Base-by-base conservation (phyloP, 2,888 invertebrate genomes). In the Napeogenes sylphis region DNA sequence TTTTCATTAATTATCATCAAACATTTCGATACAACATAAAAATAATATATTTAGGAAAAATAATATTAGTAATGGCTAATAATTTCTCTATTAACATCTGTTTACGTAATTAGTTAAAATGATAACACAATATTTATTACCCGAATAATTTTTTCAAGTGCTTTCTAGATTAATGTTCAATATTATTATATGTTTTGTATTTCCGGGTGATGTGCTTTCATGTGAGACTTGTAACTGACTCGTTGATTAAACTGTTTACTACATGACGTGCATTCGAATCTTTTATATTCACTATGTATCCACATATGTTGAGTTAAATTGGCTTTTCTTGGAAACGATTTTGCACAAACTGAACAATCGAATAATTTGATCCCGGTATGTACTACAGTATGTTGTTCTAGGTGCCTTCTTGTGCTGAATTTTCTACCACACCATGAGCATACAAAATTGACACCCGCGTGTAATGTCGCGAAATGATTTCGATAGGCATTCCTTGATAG, bases 161-260 rank as follows among this genome's bases (percentile, higher is more conserved):
- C 21, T 21, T 21, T 12, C 3, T 42, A 42, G 30, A 30, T 51
- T 30, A 45, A 33, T 54, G 32, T 42, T 21, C 57, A 42, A 35
- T 33, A n/a, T 47, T 57, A 65, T 62, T 61, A 67, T 72, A 68
- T 71, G 61, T 72, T 73, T 59, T 70, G 66, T 60, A 66, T 67
- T 56, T 82, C 83, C 0, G 85, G 84, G 68, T 87, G 87, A 33
- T 82, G 76, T 0, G 81, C 75, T 58, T 80, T 81, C 81, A 85
- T 81, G 54, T 87, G 87, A 1, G 74, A 71, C 58, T 81, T 85
- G 30, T 82, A 73, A 66, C 85, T 82, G 55, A 85, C 77, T 73
- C 84, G 86, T 65, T 88, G 88, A 12, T 81, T 82, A 46, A 87
- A 88, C 45, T 82, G 81, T 55, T 83, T 86, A n/a, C 80, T 74